A percentile compares a stretch with the other conserved stretches of the same genome.
Conservation (phyloP, 2,888 invertebrate species). For the Glyphotaelius pellucidus region DNA sequence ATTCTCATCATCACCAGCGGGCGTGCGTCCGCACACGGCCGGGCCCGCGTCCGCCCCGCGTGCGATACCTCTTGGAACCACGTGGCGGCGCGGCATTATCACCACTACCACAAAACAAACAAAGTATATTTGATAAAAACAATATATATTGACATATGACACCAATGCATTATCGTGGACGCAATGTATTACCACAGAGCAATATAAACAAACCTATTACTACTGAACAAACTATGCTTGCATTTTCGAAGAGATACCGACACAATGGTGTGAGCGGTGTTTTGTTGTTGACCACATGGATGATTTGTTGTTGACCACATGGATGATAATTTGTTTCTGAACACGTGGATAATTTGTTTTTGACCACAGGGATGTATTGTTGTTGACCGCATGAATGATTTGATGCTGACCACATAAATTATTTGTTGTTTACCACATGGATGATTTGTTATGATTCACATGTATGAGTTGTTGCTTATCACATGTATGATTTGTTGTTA, state of each 20-base stretch:
- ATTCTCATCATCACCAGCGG: slow-evolving; percentile 30
- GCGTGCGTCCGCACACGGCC: slow-evolving; percentile 3
- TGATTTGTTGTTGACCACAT: neutral
- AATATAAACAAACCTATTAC: slow-evolving; percentile 47
- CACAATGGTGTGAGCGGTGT: neutral
- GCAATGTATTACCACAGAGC: slow-evolving; percentile 51
- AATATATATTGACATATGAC: slow-evolving; percentile 51
- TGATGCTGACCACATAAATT: too few relatives aligned
- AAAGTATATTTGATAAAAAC: slow-evolving; percentile 33
- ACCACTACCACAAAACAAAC: slow-evolving; percentile 14
- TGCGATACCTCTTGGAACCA: slow-evolving; percentile 6
- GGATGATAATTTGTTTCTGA: neutral
- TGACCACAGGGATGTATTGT: neutral
- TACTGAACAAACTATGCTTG: neutral
- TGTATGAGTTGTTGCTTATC: too few relatives aligned
- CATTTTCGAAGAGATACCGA: neutral
- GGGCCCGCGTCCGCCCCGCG: slow-evolving; percentile 6
- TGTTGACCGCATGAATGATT: too few relatives aligned
- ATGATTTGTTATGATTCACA: neutral
- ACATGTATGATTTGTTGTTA: neutral
- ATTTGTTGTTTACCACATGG: neutral
- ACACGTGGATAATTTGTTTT: neutral
- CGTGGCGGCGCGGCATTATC: neutral
- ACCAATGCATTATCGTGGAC: slow-evolving; percentile 59
- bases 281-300: neutral